Conservation (phyloP, 2,797 vertebrate species). For the Balearica regulorum region DNA sequence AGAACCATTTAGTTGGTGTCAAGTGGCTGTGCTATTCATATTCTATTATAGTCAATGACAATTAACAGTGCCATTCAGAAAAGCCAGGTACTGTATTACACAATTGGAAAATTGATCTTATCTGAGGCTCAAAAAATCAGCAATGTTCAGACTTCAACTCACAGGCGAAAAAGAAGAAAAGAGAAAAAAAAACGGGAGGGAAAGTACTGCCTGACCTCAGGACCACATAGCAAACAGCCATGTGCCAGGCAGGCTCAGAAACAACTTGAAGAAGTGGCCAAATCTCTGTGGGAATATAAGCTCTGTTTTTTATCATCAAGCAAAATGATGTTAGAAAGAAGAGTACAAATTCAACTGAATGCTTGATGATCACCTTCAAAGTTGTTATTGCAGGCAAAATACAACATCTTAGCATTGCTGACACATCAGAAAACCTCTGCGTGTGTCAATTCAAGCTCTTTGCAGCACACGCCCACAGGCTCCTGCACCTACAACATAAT, state of each 20-base stretch:
- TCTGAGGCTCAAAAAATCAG: slow-evolving; percentile 31
- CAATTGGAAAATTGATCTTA: slow-evolving; percentile 63
- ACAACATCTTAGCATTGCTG: slow-evolving; percentile 14
- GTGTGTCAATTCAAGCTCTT: not conserved
- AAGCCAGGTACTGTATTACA: slow-evolving; percentile 81
- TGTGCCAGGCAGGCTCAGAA: not conserved
- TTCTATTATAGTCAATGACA: slow-evolving; percentile 88
- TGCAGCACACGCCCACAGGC: not conserved
- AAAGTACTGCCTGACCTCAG: not conserved
- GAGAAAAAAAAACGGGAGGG: not conserved
- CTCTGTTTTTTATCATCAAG: not conserved
- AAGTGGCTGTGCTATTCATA: slow-evolving; percentile 81
- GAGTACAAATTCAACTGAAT: not conserved
- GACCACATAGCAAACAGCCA: not conserved
- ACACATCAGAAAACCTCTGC: not conserved
- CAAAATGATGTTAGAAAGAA: not conserved
- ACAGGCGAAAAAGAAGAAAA: not conserved
- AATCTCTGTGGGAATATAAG: not conserved
- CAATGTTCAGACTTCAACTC: not conserved
- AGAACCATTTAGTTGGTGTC: slow-evolving; percentile 82
- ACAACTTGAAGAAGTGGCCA: not conserved
- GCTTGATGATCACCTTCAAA: slow-evolving; percentile 44
- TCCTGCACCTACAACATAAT: not conserved
- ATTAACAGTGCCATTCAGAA: slow-evolving; percentile 85
- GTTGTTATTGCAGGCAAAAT: slow-evolving; percentile 24